Base-by-base conservation (phyloP, 64 coral and sea anemone species). In the Hydrozoanthus tunicans region DNA sequence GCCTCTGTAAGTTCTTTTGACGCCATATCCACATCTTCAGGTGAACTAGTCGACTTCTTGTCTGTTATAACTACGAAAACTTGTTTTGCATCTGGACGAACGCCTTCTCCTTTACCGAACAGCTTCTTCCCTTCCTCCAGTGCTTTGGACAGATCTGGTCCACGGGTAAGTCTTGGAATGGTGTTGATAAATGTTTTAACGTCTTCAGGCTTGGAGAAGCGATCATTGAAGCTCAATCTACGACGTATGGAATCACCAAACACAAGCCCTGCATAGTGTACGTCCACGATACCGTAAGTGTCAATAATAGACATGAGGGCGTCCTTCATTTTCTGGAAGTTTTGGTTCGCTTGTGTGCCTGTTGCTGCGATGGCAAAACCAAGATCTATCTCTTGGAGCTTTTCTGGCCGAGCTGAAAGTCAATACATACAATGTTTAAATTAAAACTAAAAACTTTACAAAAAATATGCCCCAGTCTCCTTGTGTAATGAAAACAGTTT, bases 331-430 rank as follows among this genome's bases (percentile, higher is more conserved):
- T 91, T 90, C 23, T 65, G 7, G 69, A 91, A 91, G 51, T 75
- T 89, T 65, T 89, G 68, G 3, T 86, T 53, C 14, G 91, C 95
- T 73, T 91, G 73, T 10, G 26, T 23, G 57, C 86, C 86, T 5
- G 95, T 91, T 23, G 95, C 95, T 53, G 95, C 81, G 59, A 96
- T 86, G 8, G 95, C 95, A 82, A 96, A 93, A 8, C 67, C 92
- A 56, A 96, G 65, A 68, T 96, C 93, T 15, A 91, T 91, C 58
- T 70, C 80, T 62, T 89, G 81, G 6, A 94, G 58, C 83, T 86
- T 73, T 20, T 73, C 25, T 73, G 83, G 83, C 56, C 67, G 83
- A 9, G 27, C 83, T 86, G 67, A n/a, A 86, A 86, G 27, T 43
- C 32, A 74, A 76, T 13, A 76, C 13, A 43, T 13, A 76, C 32